These are phyloP conservation scores for Stramonita haemastoma DNA, from an alignment of 2,888 invertebrate genomes.

Conservation along the genomic window DNA sequence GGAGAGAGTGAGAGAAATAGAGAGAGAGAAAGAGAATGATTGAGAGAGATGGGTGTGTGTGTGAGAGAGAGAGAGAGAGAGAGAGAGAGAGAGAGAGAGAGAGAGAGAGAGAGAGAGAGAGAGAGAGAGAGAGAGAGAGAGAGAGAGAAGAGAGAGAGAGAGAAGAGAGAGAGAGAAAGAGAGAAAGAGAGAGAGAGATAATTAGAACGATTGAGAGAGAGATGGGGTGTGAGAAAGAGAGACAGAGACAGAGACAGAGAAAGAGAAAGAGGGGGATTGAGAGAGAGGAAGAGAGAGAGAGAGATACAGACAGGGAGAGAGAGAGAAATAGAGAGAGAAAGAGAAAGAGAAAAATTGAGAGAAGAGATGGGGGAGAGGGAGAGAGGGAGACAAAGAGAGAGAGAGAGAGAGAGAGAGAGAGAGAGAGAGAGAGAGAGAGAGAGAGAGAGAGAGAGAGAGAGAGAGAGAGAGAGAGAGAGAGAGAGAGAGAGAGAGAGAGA, in stretches of 20 bases:
- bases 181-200: not conserved
- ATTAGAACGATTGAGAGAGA: no score
- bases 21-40: not conserved
- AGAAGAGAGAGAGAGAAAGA: not conserved
- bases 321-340: not conserved
- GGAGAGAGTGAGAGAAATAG: not conserved
- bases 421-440: not conserved
- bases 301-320: not conserved
- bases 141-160: not conserved
- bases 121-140: not conserved
- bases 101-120: no score
- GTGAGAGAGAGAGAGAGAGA: not conserved
- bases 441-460: not conserved
- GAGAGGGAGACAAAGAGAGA: not conserved
- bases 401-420: slow-evolving; percentile 1
- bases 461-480: not conserved
- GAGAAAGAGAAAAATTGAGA: not conserved
- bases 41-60: not conserved
- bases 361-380: not conserved
- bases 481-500: not conserved
- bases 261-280: not conserved
- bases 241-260: not conserved
- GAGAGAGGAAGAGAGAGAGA: not conserved
- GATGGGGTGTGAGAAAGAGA: not conserved
- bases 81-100: no score